Percentiles rank a stretch among this genome's conserved stretches.
phyloP scores from a whole-genome alignment of 2,113 vertebrate species.

The Oreochromis spilurus region DNA sequence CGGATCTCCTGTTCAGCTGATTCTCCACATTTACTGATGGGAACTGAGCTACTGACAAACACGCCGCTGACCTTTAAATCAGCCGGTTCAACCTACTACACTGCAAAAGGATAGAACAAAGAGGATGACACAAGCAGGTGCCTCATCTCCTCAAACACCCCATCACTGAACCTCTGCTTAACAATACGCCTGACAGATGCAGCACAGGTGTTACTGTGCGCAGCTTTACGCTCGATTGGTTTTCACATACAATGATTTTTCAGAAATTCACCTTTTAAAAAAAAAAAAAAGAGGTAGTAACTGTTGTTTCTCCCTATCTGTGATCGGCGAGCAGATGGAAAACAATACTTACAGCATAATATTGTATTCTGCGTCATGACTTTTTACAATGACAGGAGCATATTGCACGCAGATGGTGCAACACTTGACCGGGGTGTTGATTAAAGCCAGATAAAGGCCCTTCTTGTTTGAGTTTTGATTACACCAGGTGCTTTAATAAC shows the following conservation, averaged over 20 bases:
- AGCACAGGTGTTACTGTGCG: background rate
- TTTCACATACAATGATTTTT: background rate
- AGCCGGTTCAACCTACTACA: background rate
- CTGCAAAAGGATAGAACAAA: conserved; percentile 13
- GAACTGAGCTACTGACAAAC: conserved; percentile 36
- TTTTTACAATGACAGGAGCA: background rate
- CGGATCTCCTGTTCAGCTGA: background rate
- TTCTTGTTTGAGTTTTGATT: conserved; percentile 53
- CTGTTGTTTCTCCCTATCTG: background rate
- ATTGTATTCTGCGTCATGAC: background rate
- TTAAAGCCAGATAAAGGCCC: conserved; percentile 6
- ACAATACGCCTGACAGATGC: conserved; percentile 3
- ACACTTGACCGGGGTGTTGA: background rate
- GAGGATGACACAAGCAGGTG: background rate
- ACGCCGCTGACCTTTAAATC: conserved; percentile 49
- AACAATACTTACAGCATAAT: background rate
- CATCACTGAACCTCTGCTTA: background rate
- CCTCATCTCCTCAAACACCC: conserved; percentile 12
- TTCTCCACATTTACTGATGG: background rate
- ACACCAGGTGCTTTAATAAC: conserved; percentile 48
- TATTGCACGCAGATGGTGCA: background rate
- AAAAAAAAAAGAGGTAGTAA: background rate
- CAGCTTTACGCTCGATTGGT: background rate
- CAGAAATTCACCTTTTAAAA: background rate
- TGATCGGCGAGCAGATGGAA: background rate